phyloP scores from a whole-genome alignment of 2,113 vertebrate genomes.

The Glareola pratincola region DNA sequence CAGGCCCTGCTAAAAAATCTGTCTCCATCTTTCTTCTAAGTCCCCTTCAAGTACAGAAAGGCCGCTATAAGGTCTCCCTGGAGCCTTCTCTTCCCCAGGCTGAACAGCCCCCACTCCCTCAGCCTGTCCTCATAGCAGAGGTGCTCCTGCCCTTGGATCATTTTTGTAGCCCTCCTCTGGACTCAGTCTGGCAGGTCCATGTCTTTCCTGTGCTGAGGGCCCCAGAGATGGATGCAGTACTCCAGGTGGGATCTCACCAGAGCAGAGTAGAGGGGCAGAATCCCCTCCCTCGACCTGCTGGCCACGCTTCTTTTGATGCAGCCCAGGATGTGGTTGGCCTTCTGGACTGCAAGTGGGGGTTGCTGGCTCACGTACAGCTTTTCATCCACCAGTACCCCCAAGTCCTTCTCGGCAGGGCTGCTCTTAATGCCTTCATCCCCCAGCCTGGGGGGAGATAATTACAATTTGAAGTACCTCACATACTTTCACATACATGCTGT shows the following conservation, averaged over 20 bases:
- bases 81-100: too few relatives aligned
- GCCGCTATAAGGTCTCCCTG: too few relatives aligned
- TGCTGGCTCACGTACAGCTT: neutral
- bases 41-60: too few relatives aligned
- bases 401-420: neutral
- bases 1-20: too few relatives aligned
- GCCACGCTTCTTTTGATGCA: neutral
- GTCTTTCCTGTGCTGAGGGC: too few relatives aligned
- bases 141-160: too few relatives aligned
- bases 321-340: neutral
- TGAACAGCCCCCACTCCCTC: too few relatives aligned
- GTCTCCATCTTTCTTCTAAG: too few relatives aligned
- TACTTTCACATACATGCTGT: neutral
- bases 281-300: neutral
- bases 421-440: neutral
- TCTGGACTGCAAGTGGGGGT: neutral
- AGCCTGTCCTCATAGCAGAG: too few relatives aligned
- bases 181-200: too few relatives aligned
- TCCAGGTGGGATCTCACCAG: neutral
- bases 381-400: neutral
- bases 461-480: neutral
- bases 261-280: neutral
- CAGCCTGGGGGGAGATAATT: neutral
- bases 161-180: too few relatives aligned
- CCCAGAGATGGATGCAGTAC: too few relatives aligned